phyloP scores from a whole-genome alignment of 2,888 invertebrate genomes.

The Drosophila rubida region DNA sequence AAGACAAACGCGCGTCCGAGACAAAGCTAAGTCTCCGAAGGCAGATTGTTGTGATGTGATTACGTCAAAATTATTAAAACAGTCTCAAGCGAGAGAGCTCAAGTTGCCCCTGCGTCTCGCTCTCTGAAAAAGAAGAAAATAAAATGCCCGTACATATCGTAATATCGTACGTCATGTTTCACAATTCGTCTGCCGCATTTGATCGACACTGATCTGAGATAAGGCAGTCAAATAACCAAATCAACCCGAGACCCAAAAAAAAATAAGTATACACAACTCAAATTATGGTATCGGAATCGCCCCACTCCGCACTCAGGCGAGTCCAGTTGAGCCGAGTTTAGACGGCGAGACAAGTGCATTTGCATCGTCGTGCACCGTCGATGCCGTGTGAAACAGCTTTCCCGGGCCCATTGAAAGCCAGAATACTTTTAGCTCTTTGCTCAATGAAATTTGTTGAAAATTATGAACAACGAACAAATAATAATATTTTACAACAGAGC shows the following conservation, averaged over 20 bases:
- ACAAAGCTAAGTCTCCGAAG: conserved; percentile 51
- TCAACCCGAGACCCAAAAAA: conserved; percentile 46
- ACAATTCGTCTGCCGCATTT: conserved; percentile 73
- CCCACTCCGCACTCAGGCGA: conserved; percentile 3
- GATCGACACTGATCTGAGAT: conserved; percentile 77
- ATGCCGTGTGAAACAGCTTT: conserved; percentile 67
- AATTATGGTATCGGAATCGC: conserved; percentile 32
- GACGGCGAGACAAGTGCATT: conserved; percentile 66
- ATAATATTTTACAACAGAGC: conserved; percentile 55
- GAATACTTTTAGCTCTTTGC: conserved; percentile 33
- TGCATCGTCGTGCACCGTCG: conserved; percentile 56
- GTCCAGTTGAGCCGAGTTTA: conserved; percentile 13
- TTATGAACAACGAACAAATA: conserved; percentile 57
- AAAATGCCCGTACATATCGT: conserved; percentile 27
- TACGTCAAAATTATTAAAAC: conserved; percentile 81
- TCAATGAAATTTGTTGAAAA: conserved; percentile 75
- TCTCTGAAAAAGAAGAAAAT: background rate
- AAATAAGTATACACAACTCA: conserved; percentile 13
- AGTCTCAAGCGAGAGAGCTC: conserved; percentile 55
- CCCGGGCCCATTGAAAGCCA: conserved; percentile 21
- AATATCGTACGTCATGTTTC: conserved; percentile 68
- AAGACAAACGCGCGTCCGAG: conserved; percentile 14
- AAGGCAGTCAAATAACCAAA: conserved; percentile 62
- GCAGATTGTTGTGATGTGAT: conserved; percentile 79
- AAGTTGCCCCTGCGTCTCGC: conserved; percentile 25